phyloP scores from a whole-genome alignment of 1,140 invertebrate genomes.

The Palaemon carinicauda region DNA sequence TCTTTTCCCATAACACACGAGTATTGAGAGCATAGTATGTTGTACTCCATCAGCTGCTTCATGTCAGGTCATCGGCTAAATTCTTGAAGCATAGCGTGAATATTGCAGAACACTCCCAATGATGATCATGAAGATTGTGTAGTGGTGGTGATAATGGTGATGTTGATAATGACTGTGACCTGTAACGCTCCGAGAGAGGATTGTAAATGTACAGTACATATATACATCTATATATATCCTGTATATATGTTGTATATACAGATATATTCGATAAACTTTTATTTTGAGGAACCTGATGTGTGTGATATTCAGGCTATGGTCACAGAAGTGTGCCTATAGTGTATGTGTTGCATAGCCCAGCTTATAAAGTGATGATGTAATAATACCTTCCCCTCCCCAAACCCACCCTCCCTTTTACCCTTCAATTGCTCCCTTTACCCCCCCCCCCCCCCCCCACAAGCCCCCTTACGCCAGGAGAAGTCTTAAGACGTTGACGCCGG shows the following conservation, averaged over 20 bases:
- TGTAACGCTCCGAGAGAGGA: too few relatives aligned
- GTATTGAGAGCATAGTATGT: slow-evolving; percentile 46
- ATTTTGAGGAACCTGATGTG: neutral
- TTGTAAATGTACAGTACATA: too few relatives aligned
- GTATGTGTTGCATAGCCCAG: slow-evolving; percentile 45
- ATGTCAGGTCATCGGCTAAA: slow-evolving; percentile 33
- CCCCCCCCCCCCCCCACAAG: neutral
- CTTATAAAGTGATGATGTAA: slow-evolving; percentile 31
- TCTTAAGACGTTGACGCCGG: too few relatives aligned
- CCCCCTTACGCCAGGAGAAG: neutral
- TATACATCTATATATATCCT: neutral
- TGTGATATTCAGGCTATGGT: slow-evolving; percentile 27
- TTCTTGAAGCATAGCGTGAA: slow-evolving; percentile 34
- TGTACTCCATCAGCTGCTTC: slow-evolving; percentile 43
- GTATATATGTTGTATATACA: neutral
- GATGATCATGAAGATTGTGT: neutral
- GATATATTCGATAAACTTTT: neutral
- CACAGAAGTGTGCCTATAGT: slow-evolving; percentile 42
- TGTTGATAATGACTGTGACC: too few relatives aligned
- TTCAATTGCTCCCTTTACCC: neutral
- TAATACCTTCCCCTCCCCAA: slow-evolving; percentile 12
- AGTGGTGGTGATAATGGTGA: too few relatives aligned
- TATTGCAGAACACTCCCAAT: neutral
- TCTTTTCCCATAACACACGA: slow-evolving; percentile 37
- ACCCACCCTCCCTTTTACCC: neutral